Conservation (phyloP, 2,797 vertebrate species). For the Nyctibius grandis region DNA sequence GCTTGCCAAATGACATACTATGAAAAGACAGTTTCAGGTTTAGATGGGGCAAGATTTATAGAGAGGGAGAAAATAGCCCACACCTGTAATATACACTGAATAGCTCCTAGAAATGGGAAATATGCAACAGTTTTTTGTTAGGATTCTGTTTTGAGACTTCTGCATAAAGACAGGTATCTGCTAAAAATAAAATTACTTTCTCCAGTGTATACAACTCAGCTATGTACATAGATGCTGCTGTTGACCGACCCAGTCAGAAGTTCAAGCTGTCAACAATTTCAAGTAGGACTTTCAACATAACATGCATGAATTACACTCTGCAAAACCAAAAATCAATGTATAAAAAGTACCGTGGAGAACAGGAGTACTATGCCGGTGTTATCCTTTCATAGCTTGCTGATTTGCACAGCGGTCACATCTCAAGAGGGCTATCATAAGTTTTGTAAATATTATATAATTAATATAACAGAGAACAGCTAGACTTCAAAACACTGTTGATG, state of each 20-base stretch:
- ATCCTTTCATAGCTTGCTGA: background rate
- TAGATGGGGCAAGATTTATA: background rate
- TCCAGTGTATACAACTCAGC: background rate
- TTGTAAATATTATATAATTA: background rate
- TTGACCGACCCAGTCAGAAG: background rate
- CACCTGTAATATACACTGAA: background rate
- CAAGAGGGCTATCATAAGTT: background rate
- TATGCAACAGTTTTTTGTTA: background rate
- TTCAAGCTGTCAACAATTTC: background rate
- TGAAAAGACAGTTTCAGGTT: background rate
- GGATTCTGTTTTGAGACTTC: background rate
- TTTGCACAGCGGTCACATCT: background rate
- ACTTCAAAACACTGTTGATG: background rate
- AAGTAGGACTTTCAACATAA: background rate
- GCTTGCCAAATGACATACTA: background rate
- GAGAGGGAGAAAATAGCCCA: background rate
- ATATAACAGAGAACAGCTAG: background rate
- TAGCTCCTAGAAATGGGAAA: background rate
- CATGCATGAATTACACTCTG: background rate
- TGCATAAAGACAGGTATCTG: background rate
- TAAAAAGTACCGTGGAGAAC: background rate
- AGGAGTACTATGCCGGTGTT: background rate
- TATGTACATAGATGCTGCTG: background rate
- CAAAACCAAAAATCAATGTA: background rate
- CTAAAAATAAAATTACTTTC: background rate